phyloP scores from a whole-genome alignment of 2,888 invertebrate species.

The Celastrina argiolus region DNA sequence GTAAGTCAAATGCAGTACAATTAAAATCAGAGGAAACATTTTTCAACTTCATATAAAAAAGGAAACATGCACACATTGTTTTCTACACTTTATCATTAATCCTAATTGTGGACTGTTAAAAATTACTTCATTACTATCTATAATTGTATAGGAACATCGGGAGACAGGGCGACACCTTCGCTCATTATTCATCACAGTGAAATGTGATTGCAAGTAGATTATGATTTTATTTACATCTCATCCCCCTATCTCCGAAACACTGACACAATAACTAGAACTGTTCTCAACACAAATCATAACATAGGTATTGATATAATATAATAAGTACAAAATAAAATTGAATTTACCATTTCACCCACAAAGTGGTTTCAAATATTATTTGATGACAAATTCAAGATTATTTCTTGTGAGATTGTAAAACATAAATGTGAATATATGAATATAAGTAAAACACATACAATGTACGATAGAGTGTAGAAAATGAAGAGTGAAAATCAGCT shows the following conservation, averaged over 20 bases:
- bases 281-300: constrained; percentile 9
- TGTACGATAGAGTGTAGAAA: constrained; percentile 76
- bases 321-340: constrained; percentile 11
- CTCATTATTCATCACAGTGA: constrained; percentile 24
- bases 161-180: constrained; percentile 45
- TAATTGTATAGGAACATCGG: constrained; percentile 58
- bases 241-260: constrained; percentile 12
- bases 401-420: constrained; percentile 9
- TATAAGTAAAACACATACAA: constrained; percentile 35
- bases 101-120: constrained; percentile 52
- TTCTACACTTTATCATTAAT: constrained; percentile 75
- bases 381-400: constrained; percentile 18
- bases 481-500: constrained; percentile 44
- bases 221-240: constrained; percentile 21
- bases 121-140: constrained; percentile 54
- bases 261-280: constrained; percentile 21
- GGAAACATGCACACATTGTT: constrained; percentile 71
- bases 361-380: background rate
- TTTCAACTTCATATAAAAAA: constrained; percentile 75
- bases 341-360: constrained; percentile 9
- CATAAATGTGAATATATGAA: background rate
- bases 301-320: background rate
- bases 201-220: constrained; percentile 8
- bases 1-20: constrained; percentile 77
- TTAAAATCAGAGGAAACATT: constrained; percentile 75